Percentiles rank a stretch among this genome's conserved stretches.
Conservation (phyloP, 2,888 invertebrate species). For the Lasioglossum zephyrum region DNA sequence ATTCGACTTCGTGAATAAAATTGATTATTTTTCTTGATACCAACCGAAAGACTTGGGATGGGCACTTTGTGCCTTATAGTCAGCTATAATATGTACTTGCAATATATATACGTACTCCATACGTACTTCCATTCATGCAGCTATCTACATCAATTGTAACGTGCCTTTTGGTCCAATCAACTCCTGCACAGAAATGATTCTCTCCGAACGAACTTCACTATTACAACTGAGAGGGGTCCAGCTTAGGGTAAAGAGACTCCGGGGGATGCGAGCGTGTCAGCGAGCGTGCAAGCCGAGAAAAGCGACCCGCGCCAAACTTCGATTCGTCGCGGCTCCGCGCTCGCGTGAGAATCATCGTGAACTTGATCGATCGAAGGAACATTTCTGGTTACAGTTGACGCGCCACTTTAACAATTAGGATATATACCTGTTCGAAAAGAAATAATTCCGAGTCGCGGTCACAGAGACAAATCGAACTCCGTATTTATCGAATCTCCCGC, state of each 20-base stretch:
- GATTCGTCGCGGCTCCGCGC: conserved; percentile 54
- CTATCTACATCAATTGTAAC: neutral
- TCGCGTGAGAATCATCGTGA: conserved; percentile 15
- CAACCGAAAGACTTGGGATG: no score
- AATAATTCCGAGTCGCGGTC: neutral
- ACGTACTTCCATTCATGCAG: neutral
- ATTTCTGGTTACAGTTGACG: conserved; percentile 21
- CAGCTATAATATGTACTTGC: no score
- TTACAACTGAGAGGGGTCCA: neutral
- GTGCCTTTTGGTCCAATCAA: neutral
- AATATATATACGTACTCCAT: no score
- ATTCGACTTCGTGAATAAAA: no score
- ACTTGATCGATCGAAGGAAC: conserved; percentile 55
- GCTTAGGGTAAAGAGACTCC: neutral
- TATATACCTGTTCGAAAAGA: no score
- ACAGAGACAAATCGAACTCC: conserved; percentile 24
- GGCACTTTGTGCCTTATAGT: no score
- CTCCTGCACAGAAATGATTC: neutral
- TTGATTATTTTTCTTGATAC: no score
- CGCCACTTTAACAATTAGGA: neutral
- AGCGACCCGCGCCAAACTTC: conserved; percentile 59
- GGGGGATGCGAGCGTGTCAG: conserved; percentile 9
- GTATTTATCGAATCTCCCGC: neutral
- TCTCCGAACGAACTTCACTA: neutral
- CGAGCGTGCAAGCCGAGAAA: conserved; percentile 44